Evolutionary conservation across 1,140 invertebrate genomes (phyloP).

Genomic region (Drosophila navojoa): DNA sequence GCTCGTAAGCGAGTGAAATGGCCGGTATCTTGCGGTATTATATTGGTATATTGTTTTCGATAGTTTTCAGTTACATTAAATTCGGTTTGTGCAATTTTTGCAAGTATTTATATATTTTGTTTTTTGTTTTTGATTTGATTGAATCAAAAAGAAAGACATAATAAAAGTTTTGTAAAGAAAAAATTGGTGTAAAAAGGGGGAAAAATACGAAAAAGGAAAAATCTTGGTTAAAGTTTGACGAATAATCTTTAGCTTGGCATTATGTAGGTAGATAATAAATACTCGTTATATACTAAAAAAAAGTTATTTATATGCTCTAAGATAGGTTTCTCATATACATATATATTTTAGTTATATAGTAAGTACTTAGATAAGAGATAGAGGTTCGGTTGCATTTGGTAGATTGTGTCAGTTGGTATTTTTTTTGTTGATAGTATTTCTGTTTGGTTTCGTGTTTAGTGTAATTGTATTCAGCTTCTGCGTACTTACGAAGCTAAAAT

Average conservation of each 20-base stretch:
- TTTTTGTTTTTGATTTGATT: constrained; percentile 10
- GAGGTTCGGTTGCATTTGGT: constrained; percentile 39
- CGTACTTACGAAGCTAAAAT: constrained; percentile 67
- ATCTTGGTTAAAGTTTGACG: constrained; percentile 69
- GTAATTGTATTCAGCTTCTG: constrained; percentile 56
- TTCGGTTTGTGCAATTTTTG: constrained; percentile 49
- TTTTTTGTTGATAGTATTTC: constrained; percentile 14
- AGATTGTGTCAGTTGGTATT: constrained; percentile 20
- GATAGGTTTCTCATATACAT: constrained; percentile 33
- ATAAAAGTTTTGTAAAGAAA: constrained; percentile 67
- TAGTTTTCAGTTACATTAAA: constrained; percentile 37
- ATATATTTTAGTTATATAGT: constrained; percentile 45
- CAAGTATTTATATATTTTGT: constrained; percentile 51
- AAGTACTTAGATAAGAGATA: constrained; percentile 48
- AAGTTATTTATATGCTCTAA: constrained; percentile 45
- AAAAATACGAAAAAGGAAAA: constrained; percentile 75
- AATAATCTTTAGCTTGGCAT: constrained; percentile 46
- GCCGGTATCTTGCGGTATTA: constrained; percentile 93
- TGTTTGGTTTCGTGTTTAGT: constrained; percentile 13
- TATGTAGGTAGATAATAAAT: constrained; percentile 65
- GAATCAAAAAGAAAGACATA: constrained; percentile 81
- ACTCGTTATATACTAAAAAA: constrained; percentile 49
- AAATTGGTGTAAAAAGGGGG: constrained; percentile 48
- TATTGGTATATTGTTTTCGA: constrained; percentile 48
- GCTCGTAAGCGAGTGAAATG: constrained; percentile 99